Evolutionary conservation across 1,140 invertebrate species (phyloP), one percentile per base, ranked within the genome.

Genomic region (Pinna nobilis): DNA sequence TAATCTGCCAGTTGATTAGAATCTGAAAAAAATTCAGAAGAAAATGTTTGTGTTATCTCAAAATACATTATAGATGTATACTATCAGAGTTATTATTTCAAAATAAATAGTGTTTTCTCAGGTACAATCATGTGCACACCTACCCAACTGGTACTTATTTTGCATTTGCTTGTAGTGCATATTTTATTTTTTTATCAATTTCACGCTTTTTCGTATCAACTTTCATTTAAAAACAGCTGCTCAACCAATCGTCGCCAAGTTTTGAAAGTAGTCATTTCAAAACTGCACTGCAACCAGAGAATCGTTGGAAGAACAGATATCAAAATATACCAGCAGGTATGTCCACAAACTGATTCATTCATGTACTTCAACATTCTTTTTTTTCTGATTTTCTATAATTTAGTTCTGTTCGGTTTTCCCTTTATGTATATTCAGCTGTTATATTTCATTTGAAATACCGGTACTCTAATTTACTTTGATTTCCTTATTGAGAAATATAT

Each of bases 301-400:
- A 74, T 51, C 60, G 37, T 33, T 23, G 23, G 20, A 74, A 67
- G 53, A 67, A 67, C 35, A 35, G 71, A 51, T 68, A 60, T 20
- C 23, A 9, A 53, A 63, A 74, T 32, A 50, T 74, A 23, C 55
- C 61, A 50, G 64, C 71, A 61, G 15, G 71, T 74, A 61, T 15
- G 37, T 50, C 7, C 23, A 51, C 25, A 37, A 20, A 32, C n/a
- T 47, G 6, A 28, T 28, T 23, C 11, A 30, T 30, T 7, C 20
- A 0, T 28, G 30, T 28, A 25, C 25, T 25, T 28, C 7, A 23
- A 47, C 6, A 9, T 3, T 49, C 2, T 32, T 60, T n/a, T 20
- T 18, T 60, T 35, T n/a, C n/a, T 3, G 37, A 35, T 1, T 18
- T 3, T 60, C 7, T 60, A 20, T n/a, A n/a, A n/a, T n/a, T n/a